These are phyloP conservation scores for Pygoscelis antarcticus DNA, from an alignment of 2,113 vertebrate species.

Conservation along the genomic window DNA sequence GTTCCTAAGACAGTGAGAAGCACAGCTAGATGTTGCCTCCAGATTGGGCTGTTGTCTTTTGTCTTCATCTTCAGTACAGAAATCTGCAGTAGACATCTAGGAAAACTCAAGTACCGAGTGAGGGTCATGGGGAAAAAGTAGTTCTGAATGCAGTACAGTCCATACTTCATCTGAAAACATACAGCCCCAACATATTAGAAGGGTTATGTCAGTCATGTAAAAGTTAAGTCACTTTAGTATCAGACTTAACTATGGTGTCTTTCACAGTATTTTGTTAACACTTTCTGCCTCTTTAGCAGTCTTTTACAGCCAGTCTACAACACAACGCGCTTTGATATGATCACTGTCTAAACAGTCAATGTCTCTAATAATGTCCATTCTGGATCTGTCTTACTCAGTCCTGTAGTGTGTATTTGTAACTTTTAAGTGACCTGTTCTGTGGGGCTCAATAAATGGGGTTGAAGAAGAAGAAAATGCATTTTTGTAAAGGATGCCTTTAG, in stretches of 20 bases:
- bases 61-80: background rate
- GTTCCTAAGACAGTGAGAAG: background rate
- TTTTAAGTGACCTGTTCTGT: background rate
- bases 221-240: background rate
- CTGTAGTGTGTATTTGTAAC: background rate
- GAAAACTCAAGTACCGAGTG: background rate
- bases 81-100: background rate
- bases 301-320: background rate
- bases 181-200: background rate
- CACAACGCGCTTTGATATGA: background rate
- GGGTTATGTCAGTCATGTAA: background rate
- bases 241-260: background rate
- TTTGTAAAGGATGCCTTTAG: background rate
- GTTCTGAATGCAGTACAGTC: background rate
- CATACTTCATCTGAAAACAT: background rate
- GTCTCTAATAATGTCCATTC: background rate
- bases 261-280: background rate
- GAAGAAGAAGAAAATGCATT: background rate
- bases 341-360: background rate
- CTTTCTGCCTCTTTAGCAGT: background rate
- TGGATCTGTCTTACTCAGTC: background rate
- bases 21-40: background rate
- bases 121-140: background rate
- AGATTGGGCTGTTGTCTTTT: background rate
- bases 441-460: background rate